Base-by-base conservation (phyloP, 2,888 invertebrate species). In the Chrysolina americana region DNA sequence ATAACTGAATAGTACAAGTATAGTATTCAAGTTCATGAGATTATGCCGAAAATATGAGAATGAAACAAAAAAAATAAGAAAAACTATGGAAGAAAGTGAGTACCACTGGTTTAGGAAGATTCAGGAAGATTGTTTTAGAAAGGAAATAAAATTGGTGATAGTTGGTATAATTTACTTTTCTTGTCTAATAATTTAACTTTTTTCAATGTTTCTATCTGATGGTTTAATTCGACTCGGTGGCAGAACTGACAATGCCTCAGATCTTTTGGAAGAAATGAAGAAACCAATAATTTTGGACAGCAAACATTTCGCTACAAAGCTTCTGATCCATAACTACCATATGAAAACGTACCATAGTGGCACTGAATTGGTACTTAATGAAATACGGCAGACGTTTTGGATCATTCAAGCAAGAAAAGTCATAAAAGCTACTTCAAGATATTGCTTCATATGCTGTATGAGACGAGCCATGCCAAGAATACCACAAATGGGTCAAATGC, bases 361-460 rank as follows among this genome's bases (percentile, higher is more conserved):
- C n/a, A 48, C 48, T 15, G 48, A 48, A n/a, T n/a, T 48, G n/a
- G n/a, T n/a, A n/a, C 48, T 48, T n/a, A 48, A 48, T 6, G 48
- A n/a, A n/a, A 13, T 48, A 48, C 15, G 48, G n/a, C 15, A 48
- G n/a, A n/a, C n/a, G n/a, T 48, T 48, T n/a, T 48, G 48, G 48
- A 48, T 48, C 15, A 48, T 48, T n/a, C 48, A 48, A 48, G 48
- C 15, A 48, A 48, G 48, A n/a, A n/a, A 48, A 48, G 48, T n/a
- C 2, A 48, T 48, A 6, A 48, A n/a, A 48, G n/a, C 48, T n/a
- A 48, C 48, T n/a, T 6, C 48, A 48, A 48, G n/a, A n/a, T 48
- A 48, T n/a, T 48, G 48, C 6, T 48, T 15, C 15, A 48, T 48
- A n/a, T 48, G 48, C n/a, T 15, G 48, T 1, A 48, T 48, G 48